Conservation (phyloP, 2,888 invertebrate species). For the Heliconius hortense region DNA sequence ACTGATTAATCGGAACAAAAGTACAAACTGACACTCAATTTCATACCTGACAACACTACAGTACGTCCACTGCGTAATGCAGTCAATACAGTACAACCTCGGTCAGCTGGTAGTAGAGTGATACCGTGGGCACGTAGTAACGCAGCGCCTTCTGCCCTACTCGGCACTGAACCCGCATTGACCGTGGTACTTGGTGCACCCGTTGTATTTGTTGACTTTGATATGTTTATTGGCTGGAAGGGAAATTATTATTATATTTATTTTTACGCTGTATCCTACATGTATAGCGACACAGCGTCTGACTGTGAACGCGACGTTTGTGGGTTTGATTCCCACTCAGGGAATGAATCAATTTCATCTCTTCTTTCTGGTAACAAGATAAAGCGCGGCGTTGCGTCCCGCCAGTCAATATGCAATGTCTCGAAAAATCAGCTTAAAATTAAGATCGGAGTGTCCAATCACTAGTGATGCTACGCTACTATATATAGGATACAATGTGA, state of each 20-base stretch:
- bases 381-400: not conserved
- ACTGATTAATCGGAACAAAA: not conserved
- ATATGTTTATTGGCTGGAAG: slow-evolving; percentile 6
- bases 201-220: not conserved
- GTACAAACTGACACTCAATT: slow-evolving; percentile 23
- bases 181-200: slow-evolving; percentile 31
- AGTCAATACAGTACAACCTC: slow-evolving; percentile 86
- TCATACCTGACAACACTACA: slow-evolving; percentile 87
- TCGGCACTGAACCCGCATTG: slow-evolving; percentile 15
- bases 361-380: not conserved
- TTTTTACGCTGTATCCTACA: no score
- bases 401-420: not conserved
- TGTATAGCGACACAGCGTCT: no score
- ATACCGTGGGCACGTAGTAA: slow-evolving; percentile 93
- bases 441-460: not conserved
- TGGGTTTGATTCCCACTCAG: not conserved
- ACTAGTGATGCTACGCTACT: not conserved
- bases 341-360: not conserved
- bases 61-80: slow-evolving; percentile 94
- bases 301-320: no score
- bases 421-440: not conserved
- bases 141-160: slow-evolving; percentile 70
- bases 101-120: slow-evolving; percentile 91
- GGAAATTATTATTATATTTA: not conserved
- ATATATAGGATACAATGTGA: not conserved